Evolutionary conservation across 2,888 invertebrate genomes (phyloP).

Genomic region (Synanthedon formicaeformis): DNA sequence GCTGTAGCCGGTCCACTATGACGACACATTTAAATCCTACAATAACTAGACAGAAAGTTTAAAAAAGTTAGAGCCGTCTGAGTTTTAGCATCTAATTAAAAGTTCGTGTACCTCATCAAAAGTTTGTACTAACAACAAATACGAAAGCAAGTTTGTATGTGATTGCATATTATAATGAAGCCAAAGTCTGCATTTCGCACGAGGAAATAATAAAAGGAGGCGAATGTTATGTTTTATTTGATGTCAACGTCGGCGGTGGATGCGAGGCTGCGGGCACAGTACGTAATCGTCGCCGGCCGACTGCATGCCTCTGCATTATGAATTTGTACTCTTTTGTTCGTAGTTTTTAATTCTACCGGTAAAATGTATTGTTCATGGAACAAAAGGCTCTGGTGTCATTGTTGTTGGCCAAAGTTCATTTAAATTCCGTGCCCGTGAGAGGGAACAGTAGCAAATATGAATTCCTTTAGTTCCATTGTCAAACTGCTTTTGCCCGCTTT

Average conservation of each 20-base stretch:
- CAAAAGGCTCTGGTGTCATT: constrained; percentile 66
- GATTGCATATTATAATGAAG: neutral
- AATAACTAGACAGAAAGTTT: neutral
- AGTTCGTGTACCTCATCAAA: neutral
- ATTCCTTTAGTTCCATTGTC: constrained; percentile 64
- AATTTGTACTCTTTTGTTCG: constrained; percentile 66
- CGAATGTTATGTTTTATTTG: neutral
- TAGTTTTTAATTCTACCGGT: constrained; percentile 67
- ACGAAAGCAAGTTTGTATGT: neutral
- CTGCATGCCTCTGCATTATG: constrained; percentile 50
- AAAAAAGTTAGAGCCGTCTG: neutral
- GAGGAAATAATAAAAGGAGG: neutral
- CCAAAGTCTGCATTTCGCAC: neutral
- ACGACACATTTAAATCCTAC: neutral
- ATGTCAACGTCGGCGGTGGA: neutral
- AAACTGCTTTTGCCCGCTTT: constrained; percentile 52
- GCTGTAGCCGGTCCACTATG: too few relatives aligned
- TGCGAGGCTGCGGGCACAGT: neutral
- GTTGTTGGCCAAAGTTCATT: constrained; percentile 69
- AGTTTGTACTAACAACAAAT: neutral
- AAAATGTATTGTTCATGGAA: constrained; percentile 66
- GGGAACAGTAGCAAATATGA: constrained; percentile 67
- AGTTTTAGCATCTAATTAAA: neutral
- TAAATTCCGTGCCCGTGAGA: constrained; percentile 64
- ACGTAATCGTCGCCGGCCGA: constrained; percentile 34